Evolutionary conservation across 2,797 vertebrate species (phyloP).

Genomic region (Arrhamphus sclerolepis): DNA sequence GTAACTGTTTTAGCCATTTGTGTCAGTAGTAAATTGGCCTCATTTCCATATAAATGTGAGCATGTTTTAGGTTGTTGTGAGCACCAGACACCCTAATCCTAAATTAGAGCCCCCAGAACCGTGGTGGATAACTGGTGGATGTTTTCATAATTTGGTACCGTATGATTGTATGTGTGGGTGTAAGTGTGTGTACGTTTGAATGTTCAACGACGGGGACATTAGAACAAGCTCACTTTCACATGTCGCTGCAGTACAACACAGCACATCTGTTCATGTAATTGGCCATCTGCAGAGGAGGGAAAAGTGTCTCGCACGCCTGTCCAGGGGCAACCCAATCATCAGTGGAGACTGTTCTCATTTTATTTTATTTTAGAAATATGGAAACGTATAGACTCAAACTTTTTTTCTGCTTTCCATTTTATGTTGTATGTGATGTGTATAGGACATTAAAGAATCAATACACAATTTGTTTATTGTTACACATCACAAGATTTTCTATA

Average conservation of each 20-base stretch:
- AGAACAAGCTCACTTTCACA: conserved; percentile 27
- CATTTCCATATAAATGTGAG: conserved; percentile 73
- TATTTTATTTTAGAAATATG: background rate
- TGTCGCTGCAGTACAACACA: conserved; percentile 29
- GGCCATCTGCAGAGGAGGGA: conserved; percentile 57
- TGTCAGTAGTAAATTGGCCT: conserved; percentile 40
- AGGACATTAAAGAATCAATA: too few relatives aligned
- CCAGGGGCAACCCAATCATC: background rate
- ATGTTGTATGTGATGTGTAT: too few relatives aligned
- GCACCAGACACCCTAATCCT: conserved; percentile 56
- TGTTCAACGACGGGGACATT: conserved; percentile 19
- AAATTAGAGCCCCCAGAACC: conserved; percentile 50
- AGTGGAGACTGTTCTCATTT: background rate
- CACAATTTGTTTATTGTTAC: too few relatives aligned
- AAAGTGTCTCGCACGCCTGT: conserved; percentile 29
- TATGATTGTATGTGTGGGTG: conserved; percentile 25
- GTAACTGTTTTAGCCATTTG: conserved; percentile 61
- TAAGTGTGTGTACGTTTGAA: conserved; percentile 3
- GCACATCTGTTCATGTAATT: conserved; percentile 58
- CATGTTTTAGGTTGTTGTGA: conserved; percentile 52
- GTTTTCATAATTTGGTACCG: conserved; percentile 41
- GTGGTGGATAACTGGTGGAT: conserved; percentile 30
- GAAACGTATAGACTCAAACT: background rate
- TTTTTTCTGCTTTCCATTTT: background rate
- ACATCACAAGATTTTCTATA: too few relatives aligned